Base-by-base conservation (phyloP, 2,113 vertebrate species). In the Bolborhynchus lineola region DNA sequence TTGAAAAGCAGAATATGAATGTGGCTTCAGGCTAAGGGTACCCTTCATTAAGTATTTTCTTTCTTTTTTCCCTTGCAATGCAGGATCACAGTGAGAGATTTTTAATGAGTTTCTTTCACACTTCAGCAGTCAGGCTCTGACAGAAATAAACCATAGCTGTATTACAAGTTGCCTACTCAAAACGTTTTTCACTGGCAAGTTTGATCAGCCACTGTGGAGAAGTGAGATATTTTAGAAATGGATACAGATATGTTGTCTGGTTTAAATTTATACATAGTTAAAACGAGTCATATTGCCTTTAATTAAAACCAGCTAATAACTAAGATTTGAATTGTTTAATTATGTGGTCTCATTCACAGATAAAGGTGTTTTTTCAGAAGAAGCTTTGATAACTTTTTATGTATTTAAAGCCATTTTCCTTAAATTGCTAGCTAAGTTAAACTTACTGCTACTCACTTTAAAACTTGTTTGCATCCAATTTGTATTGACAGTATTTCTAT, bases 31-130 rank as follows among this genome's bases (percentile, higher is more conserved):
- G 96, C 96, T 96, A 96, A 87, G 49, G 59, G 67, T 95, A 94
- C 80, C 88, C 96, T 97, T 98, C 98, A 97, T 98, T 98, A 98
- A 96, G 88, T 78, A 80, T 96, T 97, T 97, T 91, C 79, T 93
- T 72, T 86, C 41, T 63, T 81, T 91, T 91, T 83, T 80, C 60
- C 52, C 87, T 95, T 97, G 86, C 88, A 95, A 92, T 96, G 95
- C 84, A 92, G 97, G 96, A 98, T 98, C 98, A 95, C 90, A 97
- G 98, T 97, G 97, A 98, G 97, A 98, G 97, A 94, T 97, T 98
- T 98, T 98, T 98, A 98, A 98, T 98, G 98, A 98, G 97, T 97
- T 98, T 98, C 97, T 98, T 98, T 98, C 97, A 98, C 97, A 98
- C 97, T 98, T 95, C 88, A 97, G 91, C 96, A 98, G 97, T 97